Evolutionary conservation across 92 coral and sea anemone genomes (phyloP).

Genomic region (Virgularia gustaviana): DNA sequence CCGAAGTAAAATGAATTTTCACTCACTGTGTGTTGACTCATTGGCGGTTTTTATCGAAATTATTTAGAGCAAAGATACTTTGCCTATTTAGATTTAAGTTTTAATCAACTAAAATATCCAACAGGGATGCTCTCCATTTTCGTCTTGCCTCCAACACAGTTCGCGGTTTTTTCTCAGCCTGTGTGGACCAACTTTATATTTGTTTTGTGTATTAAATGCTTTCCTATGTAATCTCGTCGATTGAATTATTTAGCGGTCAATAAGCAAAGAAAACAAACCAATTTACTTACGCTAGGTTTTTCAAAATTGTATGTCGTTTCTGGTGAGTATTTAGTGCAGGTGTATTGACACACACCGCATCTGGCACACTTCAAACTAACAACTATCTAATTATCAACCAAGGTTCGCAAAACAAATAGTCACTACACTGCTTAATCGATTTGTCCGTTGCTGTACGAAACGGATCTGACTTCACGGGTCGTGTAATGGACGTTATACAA

Average conservation of each 20-base stretch:
- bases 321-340: neutral
- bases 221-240: slow-evolving; percentile 17
- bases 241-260: slow-evolving; percentile 34
- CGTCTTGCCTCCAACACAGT: neutral
- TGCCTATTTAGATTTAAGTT: neutral
- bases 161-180: neutral
- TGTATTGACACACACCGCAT: neutral
- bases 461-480: no score
- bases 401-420: no score
- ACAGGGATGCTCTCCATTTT: neutral
- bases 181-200: neutral
- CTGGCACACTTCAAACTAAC: no score
- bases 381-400: no score
- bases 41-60: neutral
- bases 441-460: no score
- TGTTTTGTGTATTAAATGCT: slow-evolving; percentile 28
- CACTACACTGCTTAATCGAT: no score
- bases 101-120: neutral
- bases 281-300: slow-evolving; percentile 1
- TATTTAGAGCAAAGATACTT: neutral
- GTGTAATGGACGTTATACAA: no score
- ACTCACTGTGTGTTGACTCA: neutral
- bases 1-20: no score
- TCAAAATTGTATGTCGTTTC: neutral
- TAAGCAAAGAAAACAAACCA: slow-evolving; percentile 20